Conservation (phyloP, 2,797 vertebrate species). For the Sparidentex hasta region DNA sequence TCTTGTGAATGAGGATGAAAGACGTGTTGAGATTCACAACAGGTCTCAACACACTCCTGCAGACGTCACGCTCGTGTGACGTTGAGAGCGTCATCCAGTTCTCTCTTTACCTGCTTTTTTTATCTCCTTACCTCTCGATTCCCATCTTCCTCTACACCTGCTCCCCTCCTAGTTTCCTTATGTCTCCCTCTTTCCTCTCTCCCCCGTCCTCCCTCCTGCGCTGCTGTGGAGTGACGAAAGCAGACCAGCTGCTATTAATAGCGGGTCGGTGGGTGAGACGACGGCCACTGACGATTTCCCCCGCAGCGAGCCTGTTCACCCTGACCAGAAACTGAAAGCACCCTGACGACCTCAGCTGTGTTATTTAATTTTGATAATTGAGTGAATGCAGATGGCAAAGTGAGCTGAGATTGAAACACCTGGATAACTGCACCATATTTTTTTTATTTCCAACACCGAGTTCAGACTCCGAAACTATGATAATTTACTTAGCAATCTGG, state of each 20-base stretch:
- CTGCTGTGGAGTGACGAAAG: constrained; percentile 75
- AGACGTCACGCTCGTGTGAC: constrained; percentile 55
- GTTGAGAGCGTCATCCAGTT: constrained; percentile 52
- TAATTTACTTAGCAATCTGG: constrained; percentile 20
- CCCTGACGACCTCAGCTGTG: constrained; percentile 46
- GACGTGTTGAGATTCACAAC: constrained; percentile 13
- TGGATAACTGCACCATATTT: constrained; percentile 9
- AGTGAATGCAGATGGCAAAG: neutral
- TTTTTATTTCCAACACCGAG: constrained; percentile 6
- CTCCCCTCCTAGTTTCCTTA: constrained; percentile 23
- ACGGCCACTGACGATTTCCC: constrained; percentile 63
- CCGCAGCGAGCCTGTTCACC: constrained; percentile 54
- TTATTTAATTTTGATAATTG: constrained; percentile 20
- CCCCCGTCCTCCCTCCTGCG: neutral
- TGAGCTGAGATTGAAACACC: constrained; percentile 30
- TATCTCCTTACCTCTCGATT: constrained; percentile 32
- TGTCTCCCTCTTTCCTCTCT: constrained; percentile 2
- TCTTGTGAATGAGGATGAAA: constrained; percentile 31
- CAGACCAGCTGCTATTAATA: constrained; percentile 82
- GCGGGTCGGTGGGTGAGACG: constrained; percentile 72
- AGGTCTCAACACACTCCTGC: constrained; percentile 9
- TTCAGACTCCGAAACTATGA: constrained; percentile 32
- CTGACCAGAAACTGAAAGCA: constrained; percentile 32
- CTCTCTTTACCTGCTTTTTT: constrained; percentile 50
- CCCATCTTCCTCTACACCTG: constrained; percentile 16